These are phyloP conservation scores for Ficedula albicollis DNA, from an alignment of 2,797 vertebrate genomes.

Conservation along the genomic window DNA sequence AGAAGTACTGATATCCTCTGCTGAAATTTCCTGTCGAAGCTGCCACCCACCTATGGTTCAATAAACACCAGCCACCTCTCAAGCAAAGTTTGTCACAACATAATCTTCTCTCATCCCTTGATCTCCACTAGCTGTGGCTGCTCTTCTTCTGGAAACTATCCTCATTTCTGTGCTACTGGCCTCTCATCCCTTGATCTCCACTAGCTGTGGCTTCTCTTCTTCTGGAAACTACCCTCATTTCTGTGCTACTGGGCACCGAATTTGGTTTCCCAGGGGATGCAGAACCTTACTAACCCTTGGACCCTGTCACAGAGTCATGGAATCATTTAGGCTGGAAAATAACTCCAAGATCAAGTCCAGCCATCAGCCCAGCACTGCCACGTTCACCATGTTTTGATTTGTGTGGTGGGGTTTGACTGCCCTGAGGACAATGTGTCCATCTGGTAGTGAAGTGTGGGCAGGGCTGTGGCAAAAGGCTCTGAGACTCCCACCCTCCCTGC, in stretches of 20 bases:
- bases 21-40: not conserved
- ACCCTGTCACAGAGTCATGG: not conserved
- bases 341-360: not conserved
- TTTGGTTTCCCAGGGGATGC: not conserved
- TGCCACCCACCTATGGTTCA: not conserved
- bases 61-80: not conserved
- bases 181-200: not conserved
- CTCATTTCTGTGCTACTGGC: not conserved
- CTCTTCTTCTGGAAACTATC: not conserved
- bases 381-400: not conserved
- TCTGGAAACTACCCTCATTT: not conserved
- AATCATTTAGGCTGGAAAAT: not conserved
- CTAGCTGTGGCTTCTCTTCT: not conserved
- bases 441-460: not conserved
- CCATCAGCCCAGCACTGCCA: not conserved
- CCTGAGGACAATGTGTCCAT: accelerated
- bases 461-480: not conserved
- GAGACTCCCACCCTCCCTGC: not conserved
- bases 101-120: not conserved
- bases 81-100: not conserved
- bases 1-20: not conserved
- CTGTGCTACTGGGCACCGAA: not conserved
- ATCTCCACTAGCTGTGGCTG: not conserved
- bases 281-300: not conserved
- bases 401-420: not conserved